Percentiles rank a stretch among this genome's conserved stretches.
Conservation (phyloP, 2,113 vertebrate genomes). For the Myotis yumanensis region DNA sequence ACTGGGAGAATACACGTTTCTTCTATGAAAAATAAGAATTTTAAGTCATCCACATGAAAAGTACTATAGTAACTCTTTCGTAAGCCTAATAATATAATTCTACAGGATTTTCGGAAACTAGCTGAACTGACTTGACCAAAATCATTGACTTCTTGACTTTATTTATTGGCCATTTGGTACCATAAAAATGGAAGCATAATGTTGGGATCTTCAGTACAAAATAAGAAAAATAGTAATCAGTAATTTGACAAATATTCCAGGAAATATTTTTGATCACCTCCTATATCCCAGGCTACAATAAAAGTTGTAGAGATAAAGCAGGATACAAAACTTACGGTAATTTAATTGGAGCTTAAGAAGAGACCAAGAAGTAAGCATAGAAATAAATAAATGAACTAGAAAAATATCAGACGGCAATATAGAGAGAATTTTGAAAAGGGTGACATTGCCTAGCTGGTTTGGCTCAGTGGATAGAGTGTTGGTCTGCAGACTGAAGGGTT, state of each 20-base stretch:
- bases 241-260: conserved; percentile 6
- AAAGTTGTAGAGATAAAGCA: neutral
- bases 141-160: neutral
- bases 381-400: neutral
- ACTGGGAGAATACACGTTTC: conserved; percentile 39
- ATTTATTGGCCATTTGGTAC: neutral
- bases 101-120: neutral
- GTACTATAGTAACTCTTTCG: neutral
- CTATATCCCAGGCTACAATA: neutral
- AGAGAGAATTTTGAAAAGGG: neutral
- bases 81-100: neutral
- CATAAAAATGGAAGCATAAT: conserved; percentile 4
- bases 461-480: no score
- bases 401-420: neutral
- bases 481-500: no score
- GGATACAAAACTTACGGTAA: neutral
- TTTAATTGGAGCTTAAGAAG: neutral
- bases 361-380: neutral
- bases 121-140: neutral
- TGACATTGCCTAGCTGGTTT: neutral
- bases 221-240: neutral
- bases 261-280: neutral
- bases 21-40: neutral
- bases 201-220: neutral
- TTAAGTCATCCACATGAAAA: neutral